Evolutionary conservation across 2,888 invertebrate species (phyloP), one percentile per base, ranked within the genome.

Genomic region (Euplexia lucipara): DNA sequence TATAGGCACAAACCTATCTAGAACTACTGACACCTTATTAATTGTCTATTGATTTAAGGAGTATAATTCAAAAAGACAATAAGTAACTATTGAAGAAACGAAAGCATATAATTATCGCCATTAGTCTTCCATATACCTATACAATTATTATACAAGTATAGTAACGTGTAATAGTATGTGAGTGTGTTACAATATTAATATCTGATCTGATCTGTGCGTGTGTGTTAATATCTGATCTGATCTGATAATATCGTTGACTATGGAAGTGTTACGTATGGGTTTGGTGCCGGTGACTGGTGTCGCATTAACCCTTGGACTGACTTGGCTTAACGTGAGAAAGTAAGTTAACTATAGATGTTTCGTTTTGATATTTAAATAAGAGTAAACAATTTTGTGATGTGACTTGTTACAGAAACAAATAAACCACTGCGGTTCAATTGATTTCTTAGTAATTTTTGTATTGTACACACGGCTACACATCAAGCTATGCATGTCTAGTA

Each of bases 241-340:
- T 16, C 47, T 37, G 39, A 53, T 42, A 45, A 34, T 48, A 72
- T 80, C 70, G 76, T 66, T 58, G 70, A 88, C 49, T 52, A 94
- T 94, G 93, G 93, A 92, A 78, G 81, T 93, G 64, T 66, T 94
- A 44, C 88, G 90, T 12, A 26, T 93, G 14, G 83, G 90, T 1
- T 58, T 95, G 71, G 75, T 94, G 60, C 94, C 95, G 16, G 65
- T 66, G 39, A 76, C 65, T 26, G 65, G 65, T 9, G 34, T 95
- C 18, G 75, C 85, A 6, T 88, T 95, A 14, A 93, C 93, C 20
- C 69, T 95, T 42, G 91, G 91, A 39, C 83, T 93, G 5, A 92
- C 93, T 18, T 92, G 68, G 73, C 75, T 92, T 20, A 91, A 92
- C 79, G 88, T 93, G 59, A 92, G 88, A 81, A 92, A 85, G 93